Evolutionary conservation across 1,140 invertebrate species (phyloP), one percentile per base, ranked within the genome.

Genomic region (Delia radicum): DNA sequence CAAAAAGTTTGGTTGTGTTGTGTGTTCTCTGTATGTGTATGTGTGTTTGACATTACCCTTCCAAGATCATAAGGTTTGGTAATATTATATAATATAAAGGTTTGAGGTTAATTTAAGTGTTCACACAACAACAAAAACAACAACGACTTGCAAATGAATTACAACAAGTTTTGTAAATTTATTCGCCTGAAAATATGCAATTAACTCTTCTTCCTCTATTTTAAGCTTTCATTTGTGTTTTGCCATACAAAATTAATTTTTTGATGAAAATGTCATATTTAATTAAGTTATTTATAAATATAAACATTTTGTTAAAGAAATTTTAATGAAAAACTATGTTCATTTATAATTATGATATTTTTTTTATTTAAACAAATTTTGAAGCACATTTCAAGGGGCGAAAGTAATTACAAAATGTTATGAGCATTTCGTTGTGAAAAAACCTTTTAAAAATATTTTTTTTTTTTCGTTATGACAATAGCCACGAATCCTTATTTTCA

Each of bases 121-220:
- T 55, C 3, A 24, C n/a, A 21, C 48, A 21, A n/a, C 5, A n/a
- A 55, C n/a, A n/a, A n/a, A n/a, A n/a, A 42, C 37, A 42, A 12
- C 33, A 10, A 33, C 33, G n/a, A 18, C 46, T n/a, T 18, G 10
- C 28, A 29, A 29, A 65, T 65, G 12, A 55, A 55, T 21, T 31
- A 31, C 26, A 31, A 29, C 26, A 65, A 65, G 63, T 29, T 29
- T 29, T 31, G 26, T 10, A 65, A 65, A 65, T 65, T 65, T 65
- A 65, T 65, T 29, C 63, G 63, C 63, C 63, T 65, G 63, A 65
- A 65, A 65, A 31, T 65, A 65, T 65, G 63, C 63, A 65, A 65
- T 65, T 65, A 65, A 65, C 26, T 65, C 29, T 65, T 31, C 12
- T 15, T 65, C 63, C 15, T 2, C n/a, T 28, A 65, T 65, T 28